Conservation (phyloP, 2,797 vertebrate species). For the Fringilla coelebs region DNA sequence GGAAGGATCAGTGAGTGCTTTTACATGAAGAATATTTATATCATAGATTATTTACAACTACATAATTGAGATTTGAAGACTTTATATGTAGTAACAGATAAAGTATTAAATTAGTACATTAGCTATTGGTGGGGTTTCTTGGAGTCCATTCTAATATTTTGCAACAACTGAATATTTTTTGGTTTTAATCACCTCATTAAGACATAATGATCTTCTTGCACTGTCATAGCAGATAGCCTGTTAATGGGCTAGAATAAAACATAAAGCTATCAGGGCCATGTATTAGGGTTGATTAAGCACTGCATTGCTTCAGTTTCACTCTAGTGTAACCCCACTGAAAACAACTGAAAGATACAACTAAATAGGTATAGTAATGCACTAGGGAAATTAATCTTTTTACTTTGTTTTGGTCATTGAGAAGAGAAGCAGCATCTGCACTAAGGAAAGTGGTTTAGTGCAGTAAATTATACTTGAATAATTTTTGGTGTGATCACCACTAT, state of each 20-base stretch:
- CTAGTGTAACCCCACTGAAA: neutral
- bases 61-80: constrained; percentile 15
- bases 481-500: neutral
- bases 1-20: neutral
- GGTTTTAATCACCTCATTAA: constrained; percentile 73
- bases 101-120: neutral
- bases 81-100: constrained; percentile 20
- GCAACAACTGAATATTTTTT: constrained; percentile 51
- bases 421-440: neutral
- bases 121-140: constrained; percentile 31
- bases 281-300: constrained; percentile 21
- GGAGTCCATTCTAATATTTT: constrained; percentile 54
- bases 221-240: constrained; percentile 52
- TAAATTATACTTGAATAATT: constrained; percentile 9
- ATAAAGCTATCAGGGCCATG: constrained; percentile 44
- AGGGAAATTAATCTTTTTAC: neutral
- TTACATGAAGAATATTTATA: neutral
- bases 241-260: constrained; percentile 66
- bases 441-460: neutral
- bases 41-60: neutral
- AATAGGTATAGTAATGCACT: neutral
- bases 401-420: neutral
- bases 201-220: constrained; percentile 62
- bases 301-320: neutral
- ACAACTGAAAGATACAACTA: neutral